Conservation (phyloP, 2,797 vertebrate species). For the Valencia hispanica region DNA sequence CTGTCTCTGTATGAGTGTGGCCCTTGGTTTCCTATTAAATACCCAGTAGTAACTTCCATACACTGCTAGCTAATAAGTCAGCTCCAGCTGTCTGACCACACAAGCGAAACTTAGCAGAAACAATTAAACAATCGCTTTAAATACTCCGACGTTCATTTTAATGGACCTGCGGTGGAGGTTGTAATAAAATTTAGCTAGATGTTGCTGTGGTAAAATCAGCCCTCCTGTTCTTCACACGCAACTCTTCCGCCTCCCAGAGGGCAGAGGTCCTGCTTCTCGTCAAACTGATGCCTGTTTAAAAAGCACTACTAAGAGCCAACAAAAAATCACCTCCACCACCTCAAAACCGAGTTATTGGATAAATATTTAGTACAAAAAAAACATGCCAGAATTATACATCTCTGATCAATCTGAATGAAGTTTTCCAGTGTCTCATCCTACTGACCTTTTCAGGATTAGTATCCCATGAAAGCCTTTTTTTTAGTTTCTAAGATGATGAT, state of each 20-base stretch:
- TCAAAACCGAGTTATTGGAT: neutral
- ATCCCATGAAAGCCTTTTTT: neutral
- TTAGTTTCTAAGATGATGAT: neutral
- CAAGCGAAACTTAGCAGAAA: conserved; percentile 42
- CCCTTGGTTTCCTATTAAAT: conserved; percentile 15
- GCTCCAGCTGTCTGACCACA: conserved; percentile 40
- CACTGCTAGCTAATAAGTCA: conserved; percentile 32
- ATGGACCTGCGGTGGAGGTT: conserved; percentile 42
- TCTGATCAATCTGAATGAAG: neutral
- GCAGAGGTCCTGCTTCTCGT: conserved; percentile 50
- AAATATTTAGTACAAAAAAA: neutral
- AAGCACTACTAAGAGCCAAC: conserved; percentile 22
- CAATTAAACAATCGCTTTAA: conserved; percentile 33
- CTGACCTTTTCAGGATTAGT: neutral
- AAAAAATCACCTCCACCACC: neutral
- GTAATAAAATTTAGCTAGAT: conserved; percentile 35
- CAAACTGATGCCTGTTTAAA: conserved; percentile 49
- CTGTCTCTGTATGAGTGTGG: neutral
- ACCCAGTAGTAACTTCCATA: conserved; percentile 44
- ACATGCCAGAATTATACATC: neutral
- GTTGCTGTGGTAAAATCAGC: neutral
- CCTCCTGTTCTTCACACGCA: conserved; percentile 60
- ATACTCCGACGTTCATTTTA: conserved; percentile 39
- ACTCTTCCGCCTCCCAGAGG: conserved; percentile 46
- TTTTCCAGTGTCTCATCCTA: neutral